These are phyloP conservation scores for Spea hammondii DNA, from an alignment of 2,797 vertebrate genomes.

Conservation along the genomic window DNA sequence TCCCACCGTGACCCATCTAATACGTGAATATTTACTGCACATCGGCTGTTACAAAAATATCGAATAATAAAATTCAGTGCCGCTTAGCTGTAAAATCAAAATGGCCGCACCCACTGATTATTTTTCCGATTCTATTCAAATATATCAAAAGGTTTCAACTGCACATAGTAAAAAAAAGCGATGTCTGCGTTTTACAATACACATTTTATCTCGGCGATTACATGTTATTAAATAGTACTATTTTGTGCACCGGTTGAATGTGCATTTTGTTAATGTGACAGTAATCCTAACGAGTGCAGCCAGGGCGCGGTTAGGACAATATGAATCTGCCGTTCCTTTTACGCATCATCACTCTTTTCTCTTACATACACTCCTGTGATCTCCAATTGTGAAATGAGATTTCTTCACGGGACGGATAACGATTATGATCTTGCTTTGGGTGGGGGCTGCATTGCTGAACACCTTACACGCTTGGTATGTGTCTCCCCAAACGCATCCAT, in stretches of 20 bases:
- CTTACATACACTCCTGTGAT: slow-evolving; percentile 5
- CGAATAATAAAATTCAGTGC: too few species aligned
- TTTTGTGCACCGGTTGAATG: not conserved
- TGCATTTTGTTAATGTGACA: slow-evolving; percentile 18
- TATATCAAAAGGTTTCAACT: too few species aligned
- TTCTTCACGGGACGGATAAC: slow-evolving; percentile 26
- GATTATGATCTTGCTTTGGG: slow-evolving; percentile 26
- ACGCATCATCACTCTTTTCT: slow-evolving; percentile 26
- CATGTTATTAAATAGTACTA: not conserved
- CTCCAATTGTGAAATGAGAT: slow-evolving; percentile 28
- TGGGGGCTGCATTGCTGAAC: slow-evolving; percentile 13
- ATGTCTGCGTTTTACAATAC: too few species aligned
- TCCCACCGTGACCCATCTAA: too few species aligned
- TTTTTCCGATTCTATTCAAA: too few species aligned
- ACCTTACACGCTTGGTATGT: slow-evolving; percentile 26
- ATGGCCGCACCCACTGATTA: too few species aligned
- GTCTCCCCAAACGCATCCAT: slow-evolving; percentile 3
- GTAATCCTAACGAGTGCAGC: slow-evolving; percentile 30
- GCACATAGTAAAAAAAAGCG: too few species aligned
- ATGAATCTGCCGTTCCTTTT: slow-evolving; percentile 32
- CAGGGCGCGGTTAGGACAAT: slow-evolving; percentile 21
- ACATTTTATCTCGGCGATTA: too few species aligned
- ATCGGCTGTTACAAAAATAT: too few species aligned
- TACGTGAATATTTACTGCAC: too few species aligned
- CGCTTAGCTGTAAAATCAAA: too few species aligned